Evolutionary conservation across 2,113 vertebrate species (phyloP).

Genomic region (Vicugna pacos): DNA sequence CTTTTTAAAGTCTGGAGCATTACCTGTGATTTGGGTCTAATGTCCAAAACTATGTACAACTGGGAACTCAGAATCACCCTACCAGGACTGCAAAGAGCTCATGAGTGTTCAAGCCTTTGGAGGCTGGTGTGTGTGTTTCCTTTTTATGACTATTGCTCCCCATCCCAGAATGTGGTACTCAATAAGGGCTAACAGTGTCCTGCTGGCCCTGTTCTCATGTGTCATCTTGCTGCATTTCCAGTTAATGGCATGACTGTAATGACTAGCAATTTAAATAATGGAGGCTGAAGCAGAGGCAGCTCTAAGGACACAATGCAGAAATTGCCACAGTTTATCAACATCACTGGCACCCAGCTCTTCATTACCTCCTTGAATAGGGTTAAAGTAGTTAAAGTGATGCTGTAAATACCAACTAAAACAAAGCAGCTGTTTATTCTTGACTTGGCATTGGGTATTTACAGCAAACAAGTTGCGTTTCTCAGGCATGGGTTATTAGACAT

Average conservation of each 20-base stretch:
- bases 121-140: neutral
- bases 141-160: neutral
- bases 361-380: conserved; percentile 76
- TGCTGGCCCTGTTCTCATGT: conserved; percentile 49
- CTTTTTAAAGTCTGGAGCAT: neutral
- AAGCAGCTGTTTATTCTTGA: conserved; percentile 80
- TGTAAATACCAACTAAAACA: conserved; percentile 76
- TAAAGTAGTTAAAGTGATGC: conserved; percentile 76
- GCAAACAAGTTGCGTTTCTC: conserved; percentile 75
- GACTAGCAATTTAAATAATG: conserved; percentile 83
- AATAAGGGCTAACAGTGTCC: neutral
- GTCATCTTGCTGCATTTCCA: conserved; percentile 63
- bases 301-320: conserved; percentile 75
- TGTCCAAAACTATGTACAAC: neutral
- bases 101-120: neutral
- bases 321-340: conserved; percentile 78
- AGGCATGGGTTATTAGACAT: conserved; percentile 74
- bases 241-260: conserved; percentile 77
- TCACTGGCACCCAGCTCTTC: conserved; percentile 71
- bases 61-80: neutral
- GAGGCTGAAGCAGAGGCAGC: conserved; percentile 70
- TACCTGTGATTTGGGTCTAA: conserved; percentile 36
- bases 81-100: neutral
- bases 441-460: conserved; percentile 74
- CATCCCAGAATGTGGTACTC: neutral